phyloP scores from a whole-genome alignment of 1,140 invertebrate genomes.

The Asobara japonica region DNA sequence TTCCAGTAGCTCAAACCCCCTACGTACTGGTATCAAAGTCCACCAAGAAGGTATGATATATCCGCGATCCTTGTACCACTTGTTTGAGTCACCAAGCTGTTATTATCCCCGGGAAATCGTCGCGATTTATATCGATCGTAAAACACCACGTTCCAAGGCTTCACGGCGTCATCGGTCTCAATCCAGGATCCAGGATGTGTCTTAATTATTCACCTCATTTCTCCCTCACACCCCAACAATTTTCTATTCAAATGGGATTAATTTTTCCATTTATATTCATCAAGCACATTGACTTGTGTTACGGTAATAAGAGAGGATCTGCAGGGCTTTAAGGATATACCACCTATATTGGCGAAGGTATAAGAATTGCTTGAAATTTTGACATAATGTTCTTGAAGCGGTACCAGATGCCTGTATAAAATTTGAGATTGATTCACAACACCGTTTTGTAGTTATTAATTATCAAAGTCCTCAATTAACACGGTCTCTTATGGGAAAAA shows the following conservation, averaged over 20 bases:
- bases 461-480: too few species aligned
- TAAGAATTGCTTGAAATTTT: too few species aligned
- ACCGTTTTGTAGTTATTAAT: too few species aligned
- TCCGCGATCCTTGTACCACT: conserved; percentile 46
- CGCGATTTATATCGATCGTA: conserved; percentile 30
- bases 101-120: conserved; percentile 28
- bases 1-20: not conserved
- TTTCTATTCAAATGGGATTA: not conserved
- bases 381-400: too few species aligned
- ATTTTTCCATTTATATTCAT: not conserved
- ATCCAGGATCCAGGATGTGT: conserved; percentile 22
- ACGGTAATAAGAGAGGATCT: not conserved
- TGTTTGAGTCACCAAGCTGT: conserved; percentile 22
- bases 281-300: not conserved
- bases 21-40: not conserved
- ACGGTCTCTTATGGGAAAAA: too few species aligned
- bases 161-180: conserved; percentile 20
- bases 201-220: conserved; percentile 18
- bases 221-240: not conserved
- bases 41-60: conserved; percentile 23
- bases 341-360: too few species aligned
- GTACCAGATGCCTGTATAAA: too few species aligned
- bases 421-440: too few species aligned
- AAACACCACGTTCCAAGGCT: conserved; percentile 12
- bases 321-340: too few species aligned